Conservation (phyloP, 2,888 invertebrate species). For the Rhogogaster chlorosoma region DNA sequence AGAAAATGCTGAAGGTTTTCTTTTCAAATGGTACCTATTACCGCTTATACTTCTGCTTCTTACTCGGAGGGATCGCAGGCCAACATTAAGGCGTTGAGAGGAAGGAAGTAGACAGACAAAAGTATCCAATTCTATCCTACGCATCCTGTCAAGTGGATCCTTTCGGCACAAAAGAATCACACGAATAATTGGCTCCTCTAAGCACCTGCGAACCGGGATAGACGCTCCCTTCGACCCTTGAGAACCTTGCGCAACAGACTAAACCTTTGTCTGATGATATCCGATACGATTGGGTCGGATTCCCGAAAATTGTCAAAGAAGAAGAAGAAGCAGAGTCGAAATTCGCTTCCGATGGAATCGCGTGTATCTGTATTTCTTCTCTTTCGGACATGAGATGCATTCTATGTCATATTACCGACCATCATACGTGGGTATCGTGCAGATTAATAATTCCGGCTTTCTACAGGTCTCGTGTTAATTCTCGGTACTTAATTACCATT, state of each 20-base stretch:
- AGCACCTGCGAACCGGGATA: conserved; percentile 59
- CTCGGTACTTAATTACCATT: conserved; percentile 72
- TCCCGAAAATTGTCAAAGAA: conserved; percentile 49
- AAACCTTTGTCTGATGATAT: conserved; percentile 68
- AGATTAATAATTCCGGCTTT: conserved; percentile 30
- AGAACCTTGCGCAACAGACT: conserved; percentile 71
- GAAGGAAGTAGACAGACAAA: conserved; percentile 64
- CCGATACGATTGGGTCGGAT: conserved; percentile 71
- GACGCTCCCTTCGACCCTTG: conserved; percentile 68
- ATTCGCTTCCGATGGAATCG: neutral
- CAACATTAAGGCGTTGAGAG: conserved; percentile 70
- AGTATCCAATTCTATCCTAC: conserved; percentile 75
- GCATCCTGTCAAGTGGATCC: conserved; percentile 77
- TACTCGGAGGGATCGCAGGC: neutral
- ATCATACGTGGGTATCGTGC: neutral
- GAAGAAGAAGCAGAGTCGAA: conserved; percentile 19
- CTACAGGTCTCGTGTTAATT: conserved; percentile 2
- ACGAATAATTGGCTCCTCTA: conserved; percentile 76
- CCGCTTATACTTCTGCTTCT: neutral
- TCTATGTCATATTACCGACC: neutral
- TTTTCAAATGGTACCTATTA: neutral
- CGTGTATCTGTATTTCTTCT: neutral
- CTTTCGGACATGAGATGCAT: neutral
- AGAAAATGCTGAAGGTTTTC: neutral
- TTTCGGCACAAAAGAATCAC: conserved; percentile 70